Percentiles rank a stretch among this genome's conserved stretches.
phyloP scores from a whole-genome alignment of 2,888 invertebrate genomes.

The Sarcophaga carnaria region DNA sequence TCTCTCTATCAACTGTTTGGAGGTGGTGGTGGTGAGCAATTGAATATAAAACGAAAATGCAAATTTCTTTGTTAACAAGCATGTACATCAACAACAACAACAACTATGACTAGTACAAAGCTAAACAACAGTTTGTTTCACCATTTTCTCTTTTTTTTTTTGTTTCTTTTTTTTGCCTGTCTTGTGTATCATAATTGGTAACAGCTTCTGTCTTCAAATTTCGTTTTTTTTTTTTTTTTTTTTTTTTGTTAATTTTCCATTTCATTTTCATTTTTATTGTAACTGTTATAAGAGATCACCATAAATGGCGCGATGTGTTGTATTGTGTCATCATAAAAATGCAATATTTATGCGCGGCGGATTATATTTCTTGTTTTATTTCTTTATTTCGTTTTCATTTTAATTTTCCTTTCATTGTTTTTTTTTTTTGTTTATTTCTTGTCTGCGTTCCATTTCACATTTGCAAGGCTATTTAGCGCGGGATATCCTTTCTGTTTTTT shows the following conservation, averaged over 20 bases:
- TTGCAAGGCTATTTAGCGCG: background rate
- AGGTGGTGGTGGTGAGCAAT: background rate
- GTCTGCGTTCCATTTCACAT: background rate
- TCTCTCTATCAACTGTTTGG: background rate
- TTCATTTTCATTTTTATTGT: slow-evolving; percentile 19
- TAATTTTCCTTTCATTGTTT: too few species aligned
- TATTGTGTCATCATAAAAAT: slow-evolving; percentile 24
- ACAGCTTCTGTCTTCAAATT: background rate
- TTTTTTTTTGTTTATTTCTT: slow-evolving; percentile 12
- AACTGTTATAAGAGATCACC: background rate
- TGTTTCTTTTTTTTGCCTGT: too few species aligned
- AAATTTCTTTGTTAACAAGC: slow-evolving; percentile 27
- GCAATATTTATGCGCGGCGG: slow-evolving; percentile 10
- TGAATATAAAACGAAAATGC: slow-evolving; percentile 18
- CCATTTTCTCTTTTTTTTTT: too few species aligned
- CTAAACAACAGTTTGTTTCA: too few species aligned
- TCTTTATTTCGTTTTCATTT: too few species aligned
- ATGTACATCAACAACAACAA: too few species aligned
- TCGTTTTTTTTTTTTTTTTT: background rate
- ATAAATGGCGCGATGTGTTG: background rate
- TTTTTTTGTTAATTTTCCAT: background rate
- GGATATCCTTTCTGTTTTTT: background rate
- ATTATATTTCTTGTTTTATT: background rate
- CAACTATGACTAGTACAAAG: too few species aligned
- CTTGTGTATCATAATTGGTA: background rate